Conservation (phyloP, 2,113 vertebrate genomes). For the Salvelinus sp. region DNA sequence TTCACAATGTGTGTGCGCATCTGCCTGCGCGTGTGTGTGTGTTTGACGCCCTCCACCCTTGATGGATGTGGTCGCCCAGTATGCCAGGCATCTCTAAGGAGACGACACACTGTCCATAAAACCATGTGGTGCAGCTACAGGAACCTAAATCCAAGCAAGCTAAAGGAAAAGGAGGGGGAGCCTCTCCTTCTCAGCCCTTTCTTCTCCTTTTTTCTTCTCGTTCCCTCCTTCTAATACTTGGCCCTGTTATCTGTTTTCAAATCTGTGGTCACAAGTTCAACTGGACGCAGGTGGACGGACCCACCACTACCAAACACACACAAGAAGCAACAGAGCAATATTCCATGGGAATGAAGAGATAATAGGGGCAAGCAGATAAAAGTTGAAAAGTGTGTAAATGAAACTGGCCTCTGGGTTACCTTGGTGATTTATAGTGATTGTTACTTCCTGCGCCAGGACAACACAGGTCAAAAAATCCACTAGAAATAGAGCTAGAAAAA, state of each 20-base stretch:
- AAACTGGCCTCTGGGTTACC: constrained; percentile 60
- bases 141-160: constrained; percentile 76
- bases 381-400: constrained; percentile 71
- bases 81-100: constrained; percentile 60
- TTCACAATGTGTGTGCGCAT: not conserved
- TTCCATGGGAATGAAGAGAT: constrained; percentile 69
- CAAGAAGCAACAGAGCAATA: constrained; percentile 59
- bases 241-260: constrained; percentile 74
- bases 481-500: constrained; percentile 66
- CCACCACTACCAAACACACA: constrained; percentile 49
- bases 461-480: constrained; percentile 46
- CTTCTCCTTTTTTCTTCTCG: constrained; percentile 62
- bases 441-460: constrained; percentile 62
- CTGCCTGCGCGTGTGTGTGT: not conserved
- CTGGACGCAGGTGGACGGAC: constrained; percentile 70
- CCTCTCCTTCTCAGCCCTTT: constrained; percentile 68
- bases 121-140: constrained; percentile 73
- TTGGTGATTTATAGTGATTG: constrained; percentile 71
- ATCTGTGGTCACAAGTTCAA: constrained; percentile 74
- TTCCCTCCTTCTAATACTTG: constrained; percentile 70
- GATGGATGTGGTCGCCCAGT: constrained; percentile 38
- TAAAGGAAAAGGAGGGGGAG: constrained; percentile 68
- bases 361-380: constrained; percentile 70
- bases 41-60: constrained; percentile 30
- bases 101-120: constrained; percentile 68